Base-by-base conservation (phyloP, 2,888 invertebrate genomes). In the Eulithis prunata region DNA sequence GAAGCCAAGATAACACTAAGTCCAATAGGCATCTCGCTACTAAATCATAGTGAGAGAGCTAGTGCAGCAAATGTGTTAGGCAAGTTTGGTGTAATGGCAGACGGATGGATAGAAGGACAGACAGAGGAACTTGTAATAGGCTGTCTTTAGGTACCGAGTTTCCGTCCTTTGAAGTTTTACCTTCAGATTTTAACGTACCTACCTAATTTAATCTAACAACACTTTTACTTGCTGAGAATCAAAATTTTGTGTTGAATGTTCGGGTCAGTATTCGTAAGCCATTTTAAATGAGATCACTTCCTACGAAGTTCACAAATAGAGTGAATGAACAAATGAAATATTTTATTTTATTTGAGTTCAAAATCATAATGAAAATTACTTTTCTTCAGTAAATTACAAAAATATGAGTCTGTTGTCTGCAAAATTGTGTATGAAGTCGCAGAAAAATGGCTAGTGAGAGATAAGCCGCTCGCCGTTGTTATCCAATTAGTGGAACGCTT, bases 401-500 rank as follows among this genome's bases (percentile, higher is more conserved):
- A 21, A 21, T 21, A 21, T 21, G 21, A 21, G 21, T 21, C 21
- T 21, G 21, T 21, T 21, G 21, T 21, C 21, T 21, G 21, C 21
- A 21, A 21, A 21, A 21, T 46, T 47, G 13, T 60, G 53, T 45
- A 53, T 14, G 7, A 45, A 53, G 28, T 54, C 28, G 41, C 12
- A 6, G 6, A 53, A 57, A 41, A 47, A 41, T n/a, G 28, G 28
- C 38, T 53, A 53, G 62, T 46, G 36, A 32, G 57, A 63, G 62
- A 65, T 66, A 66, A 66, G 51, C 65, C 36, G 55, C n/a, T 63
- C 47, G 64, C 52, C 32, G 38, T 60, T 13, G 71, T 73, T 73
- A 73, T 73, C 71, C 73, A 71, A 73, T 73, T 73, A 73, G 54
- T 45, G 52, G 62, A 64, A 45, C 51, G 56, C 62, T 73, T 70